Evolutionary conservation across 2,797 vertebrate species (phyloP).

Genomic region (Macroramphosus scolopax): DNA sequence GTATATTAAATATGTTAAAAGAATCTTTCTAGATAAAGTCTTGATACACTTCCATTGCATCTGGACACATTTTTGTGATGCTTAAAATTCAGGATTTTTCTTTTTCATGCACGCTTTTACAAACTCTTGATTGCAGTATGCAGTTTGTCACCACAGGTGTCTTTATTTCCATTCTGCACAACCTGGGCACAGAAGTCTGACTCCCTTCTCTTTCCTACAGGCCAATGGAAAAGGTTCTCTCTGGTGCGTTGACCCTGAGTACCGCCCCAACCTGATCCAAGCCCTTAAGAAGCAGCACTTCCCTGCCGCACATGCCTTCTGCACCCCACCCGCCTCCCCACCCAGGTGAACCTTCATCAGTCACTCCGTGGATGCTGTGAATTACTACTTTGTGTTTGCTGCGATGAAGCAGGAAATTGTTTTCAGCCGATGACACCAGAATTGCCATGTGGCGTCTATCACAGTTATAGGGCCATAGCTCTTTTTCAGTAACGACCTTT

Average conservation of each 20-base stretch:
- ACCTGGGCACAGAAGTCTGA: conserved; percentile 18
- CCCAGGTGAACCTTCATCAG: conserved; percentile 81
- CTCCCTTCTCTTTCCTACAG: conserved; percentile 67
- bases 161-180: background rate
- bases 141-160: background rate
- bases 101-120: no score
- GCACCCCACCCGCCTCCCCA: conserved; percentile 89
- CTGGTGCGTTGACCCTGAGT: conserved; percentile 98
- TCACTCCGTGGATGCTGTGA: background rate
- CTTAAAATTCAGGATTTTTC: no score
- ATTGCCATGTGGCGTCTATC: no score
- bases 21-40: no score
- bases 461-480: no score
- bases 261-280: conserved; percentile 95
- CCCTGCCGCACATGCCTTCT: conserved; percentile 90
- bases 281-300: conserved; percentile 97
- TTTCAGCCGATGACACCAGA: background rate
- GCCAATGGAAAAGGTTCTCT: conserved; percentile 97
- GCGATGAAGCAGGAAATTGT: background rate
- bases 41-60: no score
- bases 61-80: no score
- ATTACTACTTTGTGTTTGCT: background rate
- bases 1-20: no score
- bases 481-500: background rate
- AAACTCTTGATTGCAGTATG: no score